Conservation (phyloP, 2,888 invertebrate genomes). For the Horisme vitalbata region DNA sequence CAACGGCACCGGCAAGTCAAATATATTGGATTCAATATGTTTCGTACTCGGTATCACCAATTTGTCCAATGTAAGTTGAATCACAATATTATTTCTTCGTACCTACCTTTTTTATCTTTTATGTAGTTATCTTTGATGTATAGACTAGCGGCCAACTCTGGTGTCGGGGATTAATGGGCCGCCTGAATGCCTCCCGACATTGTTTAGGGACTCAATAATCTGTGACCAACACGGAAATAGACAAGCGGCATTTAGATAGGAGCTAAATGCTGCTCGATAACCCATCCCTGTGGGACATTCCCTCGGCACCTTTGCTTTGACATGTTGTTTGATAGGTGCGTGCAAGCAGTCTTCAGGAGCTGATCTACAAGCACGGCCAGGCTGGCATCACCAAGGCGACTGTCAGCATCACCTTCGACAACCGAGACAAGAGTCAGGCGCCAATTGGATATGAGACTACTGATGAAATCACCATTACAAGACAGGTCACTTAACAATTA, state of each 20-base stretch:
- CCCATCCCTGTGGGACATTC: too few relatives aligned
- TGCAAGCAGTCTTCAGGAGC: slow-evolving; percentile 94
- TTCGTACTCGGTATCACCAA: slow-evolving; percentile 98
- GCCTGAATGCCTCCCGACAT: too few relatives aligned
- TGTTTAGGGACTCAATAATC: too few relatives aligned
- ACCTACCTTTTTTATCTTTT: too few relatives aligned
- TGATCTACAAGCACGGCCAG: slow-evolving; percentile 99
- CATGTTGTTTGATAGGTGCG: slow-evolving; percentile 86
- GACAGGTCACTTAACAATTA: slow-evolving; percentile 85
- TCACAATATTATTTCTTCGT: not conserved
- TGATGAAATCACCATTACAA: slow-evolving; percentile 95
- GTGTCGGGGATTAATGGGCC: too few relatives aligned
- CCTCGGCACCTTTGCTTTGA: not conserved
- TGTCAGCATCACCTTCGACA: slow-evolving; percentile 98
- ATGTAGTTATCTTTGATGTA: too few relatives aligned
- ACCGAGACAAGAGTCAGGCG: slow-evolving; percentile 89
- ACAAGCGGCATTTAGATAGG: too few relatives aligned
- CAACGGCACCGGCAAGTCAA: slow-evolving; percentile 99
- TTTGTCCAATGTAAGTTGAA: slow-evolving; percentile 90
- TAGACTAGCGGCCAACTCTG: too few relatives aligned
- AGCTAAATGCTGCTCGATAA: too few relatives aligned
- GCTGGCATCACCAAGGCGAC: slow-evolving; percentile 97
- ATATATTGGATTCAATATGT: slow-evolving; percentile 98
- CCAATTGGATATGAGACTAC: slow-evolving; percentile 96
- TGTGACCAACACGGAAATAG: too few relatives aligned